Percentiles rank a stretch among this genome's conserved stretches.
Conservation (phyloP, 2,797 vertebrate species). For the Ataeniobius toweri region DNA sequence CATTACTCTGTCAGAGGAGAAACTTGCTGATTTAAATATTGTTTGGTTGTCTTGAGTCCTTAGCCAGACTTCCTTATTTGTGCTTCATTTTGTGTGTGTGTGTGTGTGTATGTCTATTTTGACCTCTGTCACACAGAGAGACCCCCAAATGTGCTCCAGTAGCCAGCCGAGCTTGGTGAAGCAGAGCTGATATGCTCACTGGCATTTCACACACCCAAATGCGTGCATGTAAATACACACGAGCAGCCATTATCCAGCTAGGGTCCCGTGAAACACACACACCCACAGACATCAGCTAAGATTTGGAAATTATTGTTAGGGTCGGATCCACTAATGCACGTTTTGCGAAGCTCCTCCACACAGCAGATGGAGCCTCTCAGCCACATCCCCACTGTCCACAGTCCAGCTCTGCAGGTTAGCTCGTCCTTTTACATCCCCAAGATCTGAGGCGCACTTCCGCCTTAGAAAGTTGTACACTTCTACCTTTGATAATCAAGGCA, state of each 20-base stretch:
- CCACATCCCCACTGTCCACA: constrained; percentile 24
- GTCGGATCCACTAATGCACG: constrained; percentile 47
- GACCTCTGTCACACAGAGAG: constrained; percentile 75
- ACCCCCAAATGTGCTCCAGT: constrained; percentile 83
- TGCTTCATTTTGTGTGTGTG: constrained; percentile 37
- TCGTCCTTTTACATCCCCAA: constrained; percentile 64
- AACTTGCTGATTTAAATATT: constrained; percentile 54
- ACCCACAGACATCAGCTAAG: constrained; percentile 33
- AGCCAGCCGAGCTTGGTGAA: constrained; percentile 86
- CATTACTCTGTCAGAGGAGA: constrained; percentile 1
- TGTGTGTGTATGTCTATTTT: constrained; percentile 48
- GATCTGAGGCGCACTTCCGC: constrained; percentile 89
- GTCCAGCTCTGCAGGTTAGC: constrained; percentile 43
- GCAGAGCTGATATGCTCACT: constrained; percentile 92
- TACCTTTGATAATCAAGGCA: constrained; percentile 88
- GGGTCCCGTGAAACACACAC: constrained; percentile 51
- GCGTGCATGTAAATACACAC: constrained; percentile 82
- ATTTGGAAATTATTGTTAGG: constrained; percentile 63
- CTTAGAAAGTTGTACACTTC: constrained; percentile 84
- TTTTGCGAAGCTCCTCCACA: constrained; percentile 31
- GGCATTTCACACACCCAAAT: constrained; percentile 88
- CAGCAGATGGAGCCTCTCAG: constrained; percentile 32
- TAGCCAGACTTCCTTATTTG: constrained; percentile 73
- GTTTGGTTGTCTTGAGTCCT: constrained; percentile 60
- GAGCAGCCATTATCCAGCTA: constrained; percentile 72